These are phyloP conservation scores for Donacobius atricapilla DNA, from an alignment of 2,113 vertebrate species.

Conservation along the genomic window DNA sequence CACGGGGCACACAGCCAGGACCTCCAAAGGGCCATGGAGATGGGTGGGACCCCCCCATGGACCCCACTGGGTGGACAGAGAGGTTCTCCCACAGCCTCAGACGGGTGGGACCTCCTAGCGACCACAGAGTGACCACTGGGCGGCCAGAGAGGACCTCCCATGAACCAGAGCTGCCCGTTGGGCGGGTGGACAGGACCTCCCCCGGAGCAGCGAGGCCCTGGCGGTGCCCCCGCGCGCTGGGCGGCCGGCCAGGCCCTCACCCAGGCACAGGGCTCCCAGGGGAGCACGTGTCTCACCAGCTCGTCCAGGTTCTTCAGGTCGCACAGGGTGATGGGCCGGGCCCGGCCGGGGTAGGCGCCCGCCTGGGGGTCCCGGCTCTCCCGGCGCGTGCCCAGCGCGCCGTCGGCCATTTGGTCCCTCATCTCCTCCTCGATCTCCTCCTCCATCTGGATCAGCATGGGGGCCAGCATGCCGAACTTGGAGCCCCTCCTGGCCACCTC, in stretches of 20 bases:
- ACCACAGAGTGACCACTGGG: neutral
- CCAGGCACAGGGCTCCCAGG: slow-evolving; percentile 8
- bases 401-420: slow-evolving; percentile 75
- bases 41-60: neutral
- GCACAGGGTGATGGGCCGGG: slow-evolving; percentile 80
- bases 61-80: accelerated
- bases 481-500: slow-evolving; percentile 92
- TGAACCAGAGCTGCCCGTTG: no score
- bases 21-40: neutral
- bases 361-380: neutral
- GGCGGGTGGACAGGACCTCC: neutral
- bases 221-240: neutral
- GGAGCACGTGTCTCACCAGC: slow-evolving; percentile 81
- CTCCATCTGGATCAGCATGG: slow-evolving; percentile 94
- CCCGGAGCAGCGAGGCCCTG: neutral
- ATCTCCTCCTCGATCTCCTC: slow-evolving; percentile 96
- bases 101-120: neutral
- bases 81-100: accelerated
- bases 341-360: slow-evolving; percentile 59
- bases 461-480: slow-evolving; percentile 94
- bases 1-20: neutral
- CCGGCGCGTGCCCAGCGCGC: neutral
- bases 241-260: neutral
- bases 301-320: slow-evolving; percentile 94
- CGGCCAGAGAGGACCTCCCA: neutral